A percentile compares a stretch with the other conserved stretches of the same genome.
Conservation (phyloP, 2,113 vertebrate genomes). For the Xiphophorus maculatus region DNA sequence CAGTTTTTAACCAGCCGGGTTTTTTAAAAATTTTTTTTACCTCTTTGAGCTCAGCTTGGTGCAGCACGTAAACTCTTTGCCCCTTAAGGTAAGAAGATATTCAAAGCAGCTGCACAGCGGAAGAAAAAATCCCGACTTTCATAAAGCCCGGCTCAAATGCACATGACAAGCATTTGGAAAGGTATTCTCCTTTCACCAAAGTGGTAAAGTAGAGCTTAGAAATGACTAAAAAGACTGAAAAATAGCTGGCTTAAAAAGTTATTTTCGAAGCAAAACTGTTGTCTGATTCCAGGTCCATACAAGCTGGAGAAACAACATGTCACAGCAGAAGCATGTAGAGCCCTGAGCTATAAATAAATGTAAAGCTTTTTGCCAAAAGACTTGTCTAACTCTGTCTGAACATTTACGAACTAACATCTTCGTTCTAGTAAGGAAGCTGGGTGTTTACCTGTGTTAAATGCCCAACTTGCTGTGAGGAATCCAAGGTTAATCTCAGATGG, state of each 20-base stretch:
- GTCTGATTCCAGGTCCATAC: conserved; percentile 16
- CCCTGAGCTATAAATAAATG: conserved; percentile 30
- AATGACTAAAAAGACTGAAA: conserved; percentile 25
- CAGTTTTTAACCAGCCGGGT: not conserved
- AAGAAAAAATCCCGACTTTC: conserved; percentile 21
- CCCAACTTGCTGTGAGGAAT: conserved; percentile 77
- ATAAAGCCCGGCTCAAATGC: conserved; percentile 35
- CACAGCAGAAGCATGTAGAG: conserved; percentile 41
- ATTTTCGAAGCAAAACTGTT: conserved; percentile 3
- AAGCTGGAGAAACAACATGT: conserved; percentile 26
- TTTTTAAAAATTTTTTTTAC: not conserved
- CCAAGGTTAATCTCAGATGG: conserved; percentile 75
- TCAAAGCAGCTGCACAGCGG: conserved; percentile 40
- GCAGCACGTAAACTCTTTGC: not conserved
- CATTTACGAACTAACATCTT: conserved; percentile 4
- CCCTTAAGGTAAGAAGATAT: conserved; percentile 29
- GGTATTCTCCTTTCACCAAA: conserved; percentile 11
- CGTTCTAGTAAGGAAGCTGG: conserved; percentile 1
- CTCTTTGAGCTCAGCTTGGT: not conserved
- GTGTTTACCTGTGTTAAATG: conserved; percentile 80
- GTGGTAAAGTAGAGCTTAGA: conserved; percentile 4
- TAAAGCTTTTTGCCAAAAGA: conserved; percentile 9
- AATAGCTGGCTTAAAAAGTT: conserved; percentile 36
- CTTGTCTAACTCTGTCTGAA: conserved; percentile 7
- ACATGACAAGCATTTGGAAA: conserved; percentile 15